A percentile compares a stretch with the other conserved stretches of the same genome.
phyloP scores from a whole-genome alignment of 2,797 vertebrate species.

The Dendrocincla tyrannina region DNA sequence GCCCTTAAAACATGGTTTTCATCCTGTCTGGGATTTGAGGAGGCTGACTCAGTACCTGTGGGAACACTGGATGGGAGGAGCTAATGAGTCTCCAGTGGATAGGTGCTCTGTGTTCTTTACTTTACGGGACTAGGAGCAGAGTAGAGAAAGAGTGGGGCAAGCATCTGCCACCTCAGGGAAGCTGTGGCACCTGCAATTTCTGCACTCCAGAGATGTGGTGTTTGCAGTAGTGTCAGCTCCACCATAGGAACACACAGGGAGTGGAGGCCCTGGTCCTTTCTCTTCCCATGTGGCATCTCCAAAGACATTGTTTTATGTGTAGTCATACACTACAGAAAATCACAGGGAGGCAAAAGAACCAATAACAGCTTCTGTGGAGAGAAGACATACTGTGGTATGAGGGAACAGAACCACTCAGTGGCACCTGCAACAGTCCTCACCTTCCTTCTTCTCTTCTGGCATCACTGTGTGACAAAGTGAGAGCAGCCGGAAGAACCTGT shows the following conservation, averaged over 20 bases:
- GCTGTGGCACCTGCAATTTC: not conserved
- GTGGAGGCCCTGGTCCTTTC: not conserved
- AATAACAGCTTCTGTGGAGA: not conserved
- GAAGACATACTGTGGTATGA: not conserved
- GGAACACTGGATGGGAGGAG: not conserved
- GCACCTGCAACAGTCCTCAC: slow-evolving; percentile 70
- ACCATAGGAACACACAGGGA: not conserved
- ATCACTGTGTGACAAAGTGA: slow-evolving; percentile 94
- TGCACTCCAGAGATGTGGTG: not conserved
- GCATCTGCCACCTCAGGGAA: not conserved
- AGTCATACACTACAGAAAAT: not conserved
- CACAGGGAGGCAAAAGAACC: not conserved
- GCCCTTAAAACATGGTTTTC: not conserved
- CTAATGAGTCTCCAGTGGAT: not conserved
- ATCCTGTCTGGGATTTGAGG: not conserved
- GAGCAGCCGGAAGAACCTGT: slow-evolving; percentile 87
- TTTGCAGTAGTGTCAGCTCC: not conserved
- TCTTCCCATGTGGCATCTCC: not conserved
- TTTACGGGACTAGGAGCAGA: not conserved
- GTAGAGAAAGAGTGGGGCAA: not conserved
- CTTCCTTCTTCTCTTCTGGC: slow-evolving; percentile 88
- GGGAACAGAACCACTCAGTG: not conserved
- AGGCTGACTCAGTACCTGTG: not conserved
- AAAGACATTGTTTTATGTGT: not conserved
- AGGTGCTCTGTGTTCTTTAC: not conserved